Base-by-base conservation (phyloP, 2,797 vertebrate genomes). In the Vultur gryphus region DNA sequence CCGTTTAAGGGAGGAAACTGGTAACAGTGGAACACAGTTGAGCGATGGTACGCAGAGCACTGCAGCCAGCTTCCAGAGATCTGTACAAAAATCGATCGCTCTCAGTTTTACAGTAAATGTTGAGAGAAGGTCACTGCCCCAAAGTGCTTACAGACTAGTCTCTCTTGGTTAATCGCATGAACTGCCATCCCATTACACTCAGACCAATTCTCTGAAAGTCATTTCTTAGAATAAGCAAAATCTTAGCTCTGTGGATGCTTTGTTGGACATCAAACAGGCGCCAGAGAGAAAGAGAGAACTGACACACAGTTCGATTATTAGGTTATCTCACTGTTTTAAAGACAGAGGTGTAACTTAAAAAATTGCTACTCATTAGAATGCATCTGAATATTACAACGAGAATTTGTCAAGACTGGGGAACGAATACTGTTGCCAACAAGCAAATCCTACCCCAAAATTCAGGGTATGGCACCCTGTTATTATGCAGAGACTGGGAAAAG, bases 51-150 rank as follows among this genome's bases (percentile, higher is more conserved):
- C 4, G 3, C 20, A 25, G 62, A 85, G 59, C 48, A 33, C 12
- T 0, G 2, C n/a, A 57, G 78, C 15, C 64, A 80, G 67, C 86
- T 92, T 71, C 65, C 67, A 87, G 55, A 71, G 84, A 93, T 93
- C 84, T 82, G 87, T 71, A 80, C 52, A 87, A 82, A 94, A 91
- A 90, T 87, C 35, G 3, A 93, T 66, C 57, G 72, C 84, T 79
- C 90, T 91, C 51, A 1, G 82, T 91, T 96, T 88, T 84, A 16
- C 61, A 51, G 78, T 37, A 95, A 90, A 79, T 19, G 39, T 66
- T 71, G 49, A 87, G 75, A 95, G 65, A 57, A 89, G 90, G 90
- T 92, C 89, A 58, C 75, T 76, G 90, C 89, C 95, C 86, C 76
- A n/a, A 69, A 97, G 72, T 66, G 84, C 90, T 94, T 76, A 25